A percentile compares a stretch with the other conserved stretches of the same genome.
Evolutionary conservation across 2,888 invertebrate species (phyloP).

Genomic region (Sthenelais limicola): DNA sequence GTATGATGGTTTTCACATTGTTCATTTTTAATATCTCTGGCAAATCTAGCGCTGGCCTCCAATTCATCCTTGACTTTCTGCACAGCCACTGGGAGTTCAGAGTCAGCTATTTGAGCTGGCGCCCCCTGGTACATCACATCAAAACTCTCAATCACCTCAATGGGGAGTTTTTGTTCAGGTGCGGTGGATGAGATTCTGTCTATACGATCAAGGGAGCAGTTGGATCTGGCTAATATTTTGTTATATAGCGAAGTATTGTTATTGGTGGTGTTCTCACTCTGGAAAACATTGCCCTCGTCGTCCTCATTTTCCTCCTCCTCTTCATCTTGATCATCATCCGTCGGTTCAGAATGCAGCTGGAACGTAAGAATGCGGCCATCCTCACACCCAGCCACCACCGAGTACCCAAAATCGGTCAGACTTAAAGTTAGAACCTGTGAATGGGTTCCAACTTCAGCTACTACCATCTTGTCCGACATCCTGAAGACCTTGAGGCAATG

Average conservation of each 20-base stretch:
- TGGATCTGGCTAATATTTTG: slow-evolving; percentile 1
- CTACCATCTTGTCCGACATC: slow-evolving; percentile 13
- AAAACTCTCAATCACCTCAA: slow-evolving; percentile 40
- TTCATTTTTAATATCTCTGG: too few species aligned
- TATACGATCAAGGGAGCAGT: slow-evolving; percentile 40
- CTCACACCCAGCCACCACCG: slow-evolving; percentile 49
- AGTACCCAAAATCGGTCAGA: slow-evolving; percentile 49
- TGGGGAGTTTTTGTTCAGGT: slow-evolving; percentile 30
- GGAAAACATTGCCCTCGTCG: slow-evolving; percentile 20
- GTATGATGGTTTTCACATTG: not conserved
- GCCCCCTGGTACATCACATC: slow-evolving; percentile 44
- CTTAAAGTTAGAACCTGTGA: slow-evolving; percentile 45
- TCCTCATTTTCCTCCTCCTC: slow-evolving; percentile 17
- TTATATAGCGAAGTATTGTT: not conserved
- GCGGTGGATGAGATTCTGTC: slow-evolving; percentile 44
- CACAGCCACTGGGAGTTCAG: slow-evolving; percentile 42
- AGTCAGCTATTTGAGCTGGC: slow-evolving; percentile 38
- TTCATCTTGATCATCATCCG: slow-evolving; percentile 14
- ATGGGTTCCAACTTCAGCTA: slow-evolving; percentile 49
- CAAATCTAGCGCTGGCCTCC: slow-evolving; percentile 20
- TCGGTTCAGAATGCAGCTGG: slow-evolving; percentile 41
- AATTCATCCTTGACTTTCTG: slow-evolving; percentile 38
- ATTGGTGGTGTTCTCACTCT: not conserved
- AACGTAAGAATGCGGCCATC: slow-evolving; percentile 53
- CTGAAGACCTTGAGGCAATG: slow-evolving; percentile 41